phyloP scores from a whole-genome alignment of 1,140 invertebrate genomes.

The Samia ricini region DNA sequence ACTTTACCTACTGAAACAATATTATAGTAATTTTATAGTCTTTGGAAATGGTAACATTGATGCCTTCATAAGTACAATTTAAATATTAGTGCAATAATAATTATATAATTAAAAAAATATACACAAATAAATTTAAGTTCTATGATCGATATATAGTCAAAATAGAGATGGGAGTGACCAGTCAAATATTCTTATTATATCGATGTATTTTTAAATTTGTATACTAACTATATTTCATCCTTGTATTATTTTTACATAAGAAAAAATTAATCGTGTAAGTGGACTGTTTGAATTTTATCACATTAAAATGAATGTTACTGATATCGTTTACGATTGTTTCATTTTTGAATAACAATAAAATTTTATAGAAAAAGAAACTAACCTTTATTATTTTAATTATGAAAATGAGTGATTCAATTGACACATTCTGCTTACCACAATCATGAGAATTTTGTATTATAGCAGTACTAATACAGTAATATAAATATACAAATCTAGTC shows the following conservation, averaged over 20 bases:
- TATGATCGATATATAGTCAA: too few species aligned
- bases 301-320: conserved; percentile 51
- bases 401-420: conserved; percentile 59
- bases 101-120: background rate
- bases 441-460: conserved; percentile 29
- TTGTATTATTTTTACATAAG: conserved; percentile 23
- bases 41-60: conserved; percentile 14
- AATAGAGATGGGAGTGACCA: too few species aligned
- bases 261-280: conserved; percentile 51
- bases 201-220: background rate
- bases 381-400: conserved; percentile 13
- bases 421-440: conserved; percentile 63
- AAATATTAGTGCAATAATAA: background rate
- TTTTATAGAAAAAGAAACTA: background rate
- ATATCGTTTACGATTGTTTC: conserved; percentile 32
- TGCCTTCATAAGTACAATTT: conserved; percentile 44
- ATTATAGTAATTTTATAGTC: background rate
- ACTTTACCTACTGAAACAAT: too few species aligned
- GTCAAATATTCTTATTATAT: background rate
- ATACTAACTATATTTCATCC: background rate
- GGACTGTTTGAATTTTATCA: conserved; percentile 69
- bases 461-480: conserved; percentile 23
- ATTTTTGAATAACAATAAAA: conserved; percentile 32
- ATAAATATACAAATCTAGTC: background rate
- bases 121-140: too few species aligned